Base-by-base conservation (phyloP, 2,888 invertebrate genomes). In the Rhodophaea formosa region DNA sequence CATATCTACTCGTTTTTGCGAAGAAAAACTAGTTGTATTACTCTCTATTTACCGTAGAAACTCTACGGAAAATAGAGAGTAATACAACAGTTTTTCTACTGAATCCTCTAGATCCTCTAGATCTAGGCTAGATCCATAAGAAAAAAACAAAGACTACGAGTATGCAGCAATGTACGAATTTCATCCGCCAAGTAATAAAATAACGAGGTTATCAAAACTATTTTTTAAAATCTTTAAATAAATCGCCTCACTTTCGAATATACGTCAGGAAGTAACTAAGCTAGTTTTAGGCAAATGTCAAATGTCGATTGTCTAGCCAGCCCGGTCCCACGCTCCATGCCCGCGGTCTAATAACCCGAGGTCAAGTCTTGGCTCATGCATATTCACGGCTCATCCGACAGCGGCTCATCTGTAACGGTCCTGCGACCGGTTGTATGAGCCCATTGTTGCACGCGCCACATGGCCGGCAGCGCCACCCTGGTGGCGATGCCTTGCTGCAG, bases 361-460 rank as follows among this genome's bases (percentile, higher is more conserved):
- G 91, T 90, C 88, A 86, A 84, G 76, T 83, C 86, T 78, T 74
- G 70, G 75, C 77, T 89, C 89, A 88, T 90, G 91, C 89, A 89
- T 90, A 90, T 90, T 90, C 91, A 90, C 85, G 77, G 78, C 65
- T 73, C 72, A 75, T 75, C 77, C 73, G 75, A 68, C 80, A 79
- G 78, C 82, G 85, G 80, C 77, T 86, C 89, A 86, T 90, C 88
- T 85, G 86, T 89, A 90, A 90, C 91, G 91, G 91, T 87, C 88
- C 72, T 73, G 73, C 76, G 82, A 90, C 90, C 90, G 90, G 91
- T 90, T 89, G 81, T 82, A 68, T 74, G 75, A 74, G 74, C 76
- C 79, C 77, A 88, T 90, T 91, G 91, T 91, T 89, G 82, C 80
- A 79, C 72, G 70, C 75, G 77, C 79, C 80, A 79, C 70, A 79